Evolutionary conservation across 1,140 invertebrate genomes (phyloP).

Genomic region (Penaeus japonicus): DNA sequence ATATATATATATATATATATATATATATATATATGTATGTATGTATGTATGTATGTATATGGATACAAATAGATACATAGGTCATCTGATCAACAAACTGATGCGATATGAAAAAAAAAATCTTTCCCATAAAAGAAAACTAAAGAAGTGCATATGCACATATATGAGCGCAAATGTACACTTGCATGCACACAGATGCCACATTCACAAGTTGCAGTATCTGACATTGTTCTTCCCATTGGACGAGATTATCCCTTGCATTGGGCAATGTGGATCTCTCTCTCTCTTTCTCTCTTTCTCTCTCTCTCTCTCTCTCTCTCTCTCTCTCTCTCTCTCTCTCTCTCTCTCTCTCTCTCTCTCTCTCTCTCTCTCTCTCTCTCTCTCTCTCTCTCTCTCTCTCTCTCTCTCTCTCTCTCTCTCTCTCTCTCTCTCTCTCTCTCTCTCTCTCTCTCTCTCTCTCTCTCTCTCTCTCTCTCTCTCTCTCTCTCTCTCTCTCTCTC

Average conservation of each 20-base stretch:
- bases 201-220: not conserved
- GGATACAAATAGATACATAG: no score
- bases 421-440: slow-evolving; percentile 15
- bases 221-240: not conserved
- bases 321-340: not conserved
- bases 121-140: no score
- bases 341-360: not conserved
- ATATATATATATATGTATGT: no score
- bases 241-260: not conserved
- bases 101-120: no score
- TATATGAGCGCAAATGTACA: not conserved
- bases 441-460: slow-evolving; percentile 18
- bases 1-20: no score
- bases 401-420: not conserved
- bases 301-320: not conserved
- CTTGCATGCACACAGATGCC: not conserved
- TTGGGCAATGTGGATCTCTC: not conserved
- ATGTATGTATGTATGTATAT: no score
- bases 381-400: not conserved
- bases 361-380: not conserved
- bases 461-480: slow-evolving; percentile 18
- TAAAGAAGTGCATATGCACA: not conserved
- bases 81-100: no score
- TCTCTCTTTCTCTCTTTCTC: not conserved
- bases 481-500: slow-evolving; percentile 15